Evolutionary conservation across 2,113 vertebrate species (phyloP), one percentile per base, ranked within the genome.

Genomic region (Himantopus leucocephalus): DNA sequence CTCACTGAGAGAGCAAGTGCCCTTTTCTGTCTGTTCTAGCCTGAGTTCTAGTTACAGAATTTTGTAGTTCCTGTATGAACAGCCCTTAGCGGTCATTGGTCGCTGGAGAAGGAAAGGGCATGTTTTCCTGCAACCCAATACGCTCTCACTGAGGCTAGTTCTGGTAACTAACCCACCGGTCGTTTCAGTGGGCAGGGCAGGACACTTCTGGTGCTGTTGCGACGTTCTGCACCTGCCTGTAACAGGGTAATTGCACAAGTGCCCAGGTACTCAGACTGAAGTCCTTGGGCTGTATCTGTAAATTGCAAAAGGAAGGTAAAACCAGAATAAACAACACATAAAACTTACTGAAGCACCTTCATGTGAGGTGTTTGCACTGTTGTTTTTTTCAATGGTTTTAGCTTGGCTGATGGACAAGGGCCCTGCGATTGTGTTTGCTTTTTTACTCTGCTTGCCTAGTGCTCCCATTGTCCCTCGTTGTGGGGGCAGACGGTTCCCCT

Each of bases 401-500:
- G 60, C 32, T 9, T 72, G 71, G 22, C 43, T 58, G 48, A 52
- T 26, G 84, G 53, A n/a, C 39, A 50, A 37, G 60, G 37, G 30
- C 62, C 71, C 7, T 8, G 45, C 2, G 0, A 48, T 73, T 50
- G 27, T 5, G 1, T 63, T 90, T 64, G 53, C 30, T 41, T 83
- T 79, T 35, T 64, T 4, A 15, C 18, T 52, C 37, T 67, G 43
- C 60, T 86, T 71, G 48, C 48, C 59, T 19, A 1, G 4, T 12
- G 59, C 32, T 93, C 29, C 63, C 16, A 1, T 13, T 79, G 71
- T 18, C 53, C 37, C 37, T 62, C 1, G 0, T 75, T 78, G 12
- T 1, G 2, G 27, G 47, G 19, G 6, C 10, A 45, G 37, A 6
- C 0, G 1, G 12, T 30, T 70, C 58, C 37, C n/a, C 80, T 39